phyloP scores from a whole-genome alignment of 2,888 invertebrate genomes.

The Nomada ferruginata region DNA sequence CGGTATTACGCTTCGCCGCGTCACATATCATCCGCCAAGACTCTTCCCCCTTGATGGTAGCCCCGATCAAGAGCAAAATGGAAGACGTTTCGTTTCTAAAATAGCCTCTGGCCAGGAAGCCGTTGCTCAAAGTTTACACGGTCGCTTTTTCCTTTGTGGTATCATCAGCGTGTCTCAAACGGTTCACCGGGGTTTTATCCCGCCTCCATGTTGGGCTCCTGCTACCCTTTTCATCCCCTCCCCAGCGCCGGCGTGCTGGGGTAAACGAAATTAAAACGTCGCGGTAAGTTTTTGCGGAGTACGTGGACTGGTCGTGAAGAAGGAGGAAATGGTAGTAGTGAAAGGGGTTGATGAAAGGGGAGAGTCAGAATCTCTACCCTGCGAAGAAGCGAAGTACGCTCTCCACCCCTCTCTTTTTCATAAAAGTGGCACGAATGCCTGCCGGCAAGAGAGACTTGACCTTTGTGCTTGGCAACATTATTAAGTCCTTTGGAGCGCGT shows the following conservation, averaged over 20 bases:
- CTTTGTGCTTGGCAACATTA: conserved; percentile 80
- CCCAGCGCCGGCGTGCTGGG: conserved; percentile 38
- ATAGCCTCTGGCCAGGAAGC: conserved; percentile 63
- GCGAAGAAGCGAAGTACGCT: neutral
- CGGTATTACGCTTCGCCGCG: conserved; percentile 12
- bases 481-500: conserved; percentile 78
- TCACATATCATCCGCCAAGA: conserved; percentile 51
- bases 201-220: conserved; percentile 4
- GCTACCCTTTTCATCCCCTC: conserved; percentile 33
- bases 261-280: conserved; percentile 82
- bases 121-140: conserved; percentile 72
- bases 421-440: conserved; percentile 71
- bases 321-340: neutral
- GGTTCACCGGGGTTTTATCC: conserved; percentile 54
- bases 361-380: too few relatives aligned
- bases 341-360: conserved; percentile 33
- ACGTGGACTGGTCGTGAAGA: conserved; percentile 40
- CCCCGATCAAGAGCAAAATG: neutral
- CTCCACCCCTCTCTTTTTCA: conserved; percentile 48
- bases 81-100: conserved; percentile 39
- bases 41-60: conserved; percentile 41
- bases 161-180: conserved; percentile 68
- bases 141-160: conserved; percentile 69
- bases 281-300: conserved; percentile 71
- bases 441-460: conserved; percentile 76